Evolutionary conservation across 2,888 invertebrate genomes (phyloP).

Genomic region (Mythimna lalbum): DNA sequence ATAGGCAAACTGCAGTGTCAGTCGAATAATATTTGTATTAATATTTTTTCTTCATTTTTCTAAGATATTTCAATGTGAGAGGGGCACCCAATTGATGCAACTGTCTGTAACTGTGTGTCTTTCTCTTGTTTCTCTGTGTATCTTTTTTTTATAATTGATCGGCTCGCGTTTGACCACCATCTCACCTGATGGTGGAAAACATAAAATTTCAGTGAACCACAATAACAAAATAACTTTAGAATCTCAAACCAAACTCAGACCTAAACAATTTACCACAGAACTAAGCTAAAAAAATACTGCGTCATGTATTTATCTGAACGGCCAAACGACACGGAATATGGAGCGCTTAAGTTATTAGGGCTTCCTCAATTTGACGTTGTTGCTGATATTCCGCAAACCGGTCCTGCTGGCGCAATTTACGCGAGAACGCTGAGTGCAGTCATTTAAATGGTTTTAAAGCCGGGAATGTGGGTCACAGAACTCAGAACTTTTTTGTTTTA

Average conservation of each 20-base stretch:
- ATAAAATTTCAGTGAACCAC: too few species aligned
- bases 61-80: too few species aligned
- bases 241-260: background rate
- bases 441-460: slow-evolving; percentile 29
- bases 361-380: slow-evolving; percentile 81
- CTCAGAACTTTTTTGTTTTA: slow-evolving; percentile 27
- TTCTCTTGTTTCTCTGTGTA: too few species aligned
- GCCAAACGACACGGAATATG: slow-evolving; percentile 67
- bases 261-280: background rate
- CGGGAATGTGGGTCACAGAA: slow-evolving; percentile 40
- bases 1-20: too few species aligned
- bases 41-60: too few species aligned
- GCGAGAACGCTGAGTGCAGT: slow-evolving; percentile 24
- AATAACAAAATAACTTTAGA: background rate
- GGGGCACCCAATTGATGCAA: too few species aligned
- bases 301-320: slow-evolving; percentile 58
- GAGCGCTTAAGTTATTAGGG: slow-evolving; percentile 76
- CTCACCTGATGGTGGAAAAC: too few species aligned
- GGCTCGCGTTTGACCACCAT: too few species aligned
- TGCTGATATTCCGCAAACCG: slow-evolving; percentile 76
- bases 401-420: slow-evolving; percentile 64
- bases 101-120: too few species aligned
- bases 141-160: too few species aligned
- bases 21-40: too few species aligned
- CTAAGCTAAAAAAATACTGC: slow-evolving; percentile 61